Base-by-base conservation (phyloP, 2,113 vertebrate species). In the Apistogramma diplotaenia region DNA sequence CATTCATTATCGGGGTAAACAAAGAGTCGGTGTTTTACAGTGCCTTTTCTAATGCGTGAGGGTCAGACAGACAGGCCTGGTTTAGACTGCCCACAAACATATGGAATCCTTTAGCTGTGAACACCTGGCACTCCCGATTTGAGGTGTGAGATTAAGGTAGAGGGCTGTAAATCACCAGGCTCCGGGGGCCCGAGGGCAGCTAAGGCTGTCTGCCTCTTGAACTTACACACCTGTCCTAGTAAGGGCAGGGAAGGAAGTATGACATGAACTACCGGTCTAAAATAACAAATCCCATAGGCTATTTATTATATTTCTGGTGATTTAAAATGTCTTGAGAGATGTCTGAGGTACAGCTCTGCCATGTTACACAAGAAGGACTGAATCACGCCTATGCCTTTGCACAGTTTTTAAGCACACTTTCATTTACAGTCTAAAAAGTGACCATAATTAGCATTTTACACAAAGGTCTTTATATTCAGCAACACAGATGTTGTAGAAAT, bases 81-180 rank as follows among this genome's bases (percentile, higher is more conserved):
- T 59, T 40, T 58, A 62, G 25, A 33, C 9, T n/a, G 29, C 51
- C 19, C 31, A 29, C 62, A 55, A 37, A 73, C 59, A 77, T 4
- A 78, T 11, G 21, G 49, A 76, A 59, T 54, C 40, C 12, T 82
- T 76, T 31, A 19, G 84, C 78, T 70, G 51, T 2, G 27, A 85
- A 87, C 87, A 91, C 90, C 89, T 87, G 91, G 78, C 74, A 21
- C 57, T 51, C 71, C 51, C 67, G 72, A 51, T 74, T 6, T 76
- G 58, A 77, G 13, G 53, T 61, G 81, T 55, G 79, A 71, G 70
- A 61, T 54, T 62, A 76, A 71, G 51, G 49, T 60, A 76, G 71
- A 60, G 61, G 78, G 70, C 76, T 83, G 81, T 92, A 86, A 91
- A 89, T 87, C 85, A 75, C 6, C 21, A 18, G 54, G 21, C 58